Evolutionary conservation across 2,797 vertebrate genomes (phyloP).

Genomic region (Gallinago nigripennis): DNA sequence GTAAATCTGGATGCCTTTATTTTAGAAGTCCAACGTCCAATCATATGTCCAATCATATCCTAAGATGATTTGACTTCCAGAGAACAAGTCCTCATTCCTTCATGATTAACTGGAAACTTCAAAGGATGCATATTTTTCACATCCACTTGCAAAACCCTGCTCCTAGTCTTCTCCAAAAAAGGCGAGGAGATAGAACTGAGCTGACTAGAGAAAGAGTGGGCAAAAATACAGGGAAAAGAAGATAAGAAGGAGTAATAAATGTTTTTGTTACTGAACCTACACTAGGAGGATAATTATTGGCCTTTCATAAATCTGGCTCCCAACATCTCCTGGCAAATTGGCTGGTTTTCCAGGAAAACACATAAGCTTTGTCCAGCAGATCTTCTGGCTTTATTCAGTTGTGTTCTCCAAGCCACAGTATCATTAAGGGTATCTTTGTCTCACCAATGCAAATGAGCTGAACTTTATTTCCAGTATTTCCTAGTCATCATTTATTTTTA

Average conservation of each 20-base stretch:
- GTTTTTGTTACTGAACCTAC: accelerated
- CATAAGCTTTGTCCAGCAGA: not conserved
- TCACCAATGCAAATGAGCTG: not conserved
- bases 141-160: not conserved
- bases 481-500: not conserved
- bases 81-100: not conserved
- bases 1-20: not conserved
- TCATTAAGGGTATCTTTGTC: not conserved
- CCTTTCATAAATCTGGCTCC: not conserved
- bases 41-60: not conserved
- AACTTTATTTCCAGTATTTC: not conserved
- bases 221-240: not conserved
- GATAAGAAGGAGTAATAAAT: not conserved
- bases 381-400: not conserved
- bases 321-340: not conserved
- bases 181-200: not conserved
- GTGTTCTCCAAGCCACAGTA: not conserved
- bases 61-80: not conserved
- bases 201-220: not conserved
- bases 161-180: not conserved
- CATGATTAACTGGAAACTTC: not conserved
- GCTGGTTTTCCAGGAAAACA: not conserved
- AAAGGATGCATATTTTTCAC: not conserved
- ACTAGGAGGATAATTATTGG: not conserved
- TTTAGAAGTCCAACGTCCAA: not conserved